Evolutionary conservation across 2,113 vertebrate species (phyloP), one percentile per base, ranked within the genome.

Genomic region (Etia nguti): DNA sequence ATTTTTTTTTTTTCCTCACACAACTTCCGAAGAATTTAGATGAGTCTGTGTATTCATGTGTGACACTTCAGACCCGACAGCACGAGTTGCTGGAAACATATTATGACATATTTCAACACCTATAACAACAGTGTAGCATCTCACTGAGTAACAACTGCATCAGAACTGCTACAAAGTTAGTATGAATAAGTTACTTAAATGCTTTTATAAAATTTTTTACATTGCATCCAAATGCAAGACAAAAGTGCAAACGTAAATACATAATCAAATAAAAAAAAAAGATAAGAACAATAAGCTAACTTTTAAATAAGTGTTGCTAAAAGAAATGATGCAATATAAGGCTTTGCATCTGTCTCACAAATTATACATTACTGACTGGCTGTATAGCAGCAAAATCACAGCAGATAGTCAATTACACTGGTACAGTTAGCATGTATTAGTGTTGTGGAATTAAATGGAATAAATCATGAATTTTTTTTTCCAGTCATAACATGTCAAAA

Each of bases 341-440:
- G 8, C 43, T 48, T 48, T 6, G 46, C 0, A 43, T 43, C 38
- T 43, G 36, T 4, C 38, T 43, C 65, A 3, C 38, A 43, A 26
- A 70, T 70, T 10, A 16, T 10, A 46, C 65, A 70, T 43, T 70
- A 70, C 38, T 26, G 65, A 70, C 22, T 70, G 13, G 65, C 12
- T 46, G 8, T 70, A 70, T 70, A 3, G 65, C 8, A 70, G 22
- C n/a, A 70, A 70, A 43, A 26, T 70, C 65, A 43, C 65, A 70
- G 38, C 38, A 38, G n/a, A 38, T 43, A 43, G n/a, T 26, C n/a
- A 70, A 24, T 70, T 43, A 43, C 65, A 65, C 4, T 65, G 60
- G 60, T 41, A 38, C 36, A 70, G 65, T n/a, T 43, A 43, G 65
- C 65, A 43, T 26, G n/a, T 4, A 70, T 43, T 43, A 43, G 65